Conservation (phyloP, 2,113 vertebrate genomes). For the Dromaius novaehollandiae region DNA sequence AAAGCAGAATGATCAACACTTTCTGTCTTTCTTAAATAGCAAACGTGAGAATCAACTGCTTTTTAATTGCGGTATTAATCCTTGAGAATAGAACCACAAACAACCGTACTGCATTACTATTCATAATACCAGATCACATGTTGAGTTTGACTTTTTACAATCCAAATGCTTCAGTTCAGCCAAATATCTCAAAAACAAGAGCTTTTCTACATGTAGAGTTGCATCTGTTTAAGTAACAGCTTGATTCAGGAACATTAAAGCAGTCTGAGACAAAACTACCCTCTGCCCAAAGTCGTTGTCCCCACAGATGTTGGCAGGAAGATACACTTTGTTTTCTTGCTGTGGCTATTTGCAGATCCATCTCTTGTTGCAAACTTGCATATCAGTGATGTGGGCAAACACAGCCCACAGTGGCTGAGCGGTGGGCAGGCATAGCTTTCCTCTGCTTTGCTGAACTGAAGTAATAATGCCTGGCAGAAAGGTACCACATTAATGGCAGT, state of each 20-base stretch:
- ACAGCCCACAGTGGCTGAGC: neutral
- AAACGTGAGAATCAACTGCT: neutral
- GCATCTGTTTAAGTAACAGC: neutral
- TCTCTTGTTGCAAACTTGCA: too few relatives aligned
- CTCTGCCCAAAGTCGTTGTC: neutral
- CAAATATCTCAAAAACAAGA: neutral
- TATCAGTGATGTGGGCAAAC: accelerated
- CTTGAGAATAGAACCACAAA: neutral
- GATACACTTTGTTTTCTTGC: neutral
- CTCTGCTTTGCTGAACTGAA: neutral
- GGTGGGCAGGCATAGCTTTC: neutral
- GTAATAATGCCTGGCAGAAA: neutral
- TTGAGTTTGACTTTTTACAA: neutral
- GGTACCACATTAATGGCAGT: neutral
- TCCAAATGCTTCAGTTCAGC: neutral
- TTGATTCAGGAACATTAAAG: neutral
- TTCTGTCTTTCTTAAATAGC: neutral
- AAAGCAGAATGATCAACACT: neutral
- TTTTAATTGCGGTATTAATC: neutral
- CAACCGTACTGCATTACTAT: neutral
- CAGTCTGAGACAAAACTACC: neutral
- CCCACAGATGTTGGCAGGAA: neutral
- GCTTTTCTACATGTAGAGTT: neutral
- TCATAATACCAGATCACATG: neutral
- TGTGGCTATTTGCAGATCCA: neutral